Evolutionary conservation across 2,888 invertebrate species (phyloP).

Genomic region (Lutraria lutraria): DNA sequence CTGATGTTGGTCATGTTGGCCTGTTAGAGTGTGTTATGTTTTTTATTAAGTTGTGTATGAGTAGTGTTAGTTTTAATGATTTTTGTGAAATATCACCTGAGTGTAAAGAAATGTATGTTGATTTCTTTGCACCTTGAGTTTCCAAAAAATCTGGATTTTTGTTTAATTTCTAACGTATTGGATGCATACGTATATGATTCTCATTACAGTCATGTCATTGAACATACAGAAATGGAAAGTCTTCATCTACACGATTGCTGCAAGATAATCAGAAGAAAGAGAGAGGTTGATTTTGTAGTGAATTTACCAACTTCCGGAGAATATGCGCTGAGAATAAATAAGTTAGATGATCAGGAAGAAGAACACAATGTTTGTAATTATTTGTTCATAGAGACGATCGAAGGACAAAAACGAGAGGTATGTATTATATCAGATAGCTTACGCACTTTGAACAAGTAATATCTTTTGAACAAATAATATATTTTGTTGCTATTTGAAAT

Average conservation of each 20-base stretch:
- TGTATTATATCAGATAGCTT: neutral
- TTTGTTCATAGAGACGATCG: constrained; percentile 65
- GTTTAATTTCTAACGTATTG: no score
- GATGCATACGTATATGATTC: neutral
- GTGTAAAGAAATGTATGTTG: no score
- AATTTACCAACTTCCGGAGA: constrained; percentile 74
- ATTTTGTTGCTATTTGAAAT: no score
- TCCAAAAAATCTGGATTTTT: no score
- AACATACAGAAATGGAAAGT: constrained; percentile 35
- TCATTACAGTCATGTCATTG: constrained; percentile 56
- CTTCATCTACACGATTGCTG: constrained; percentile 52
- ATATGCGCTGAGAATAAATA: constrained; percentile 79
- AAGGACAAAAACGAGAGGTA: constrained; percentile 66
- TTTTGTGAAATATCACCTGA: no score
- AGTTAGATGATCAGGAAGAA: constrained; percentile 46
- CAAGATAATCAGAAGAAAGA: constrained; percentile 32
- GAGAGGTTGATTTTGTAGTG: constrained; percentile 63
- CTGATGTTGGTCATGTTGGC: no score
- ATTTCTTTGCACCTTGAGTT: no score
- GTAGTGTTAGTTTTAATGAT: no score
- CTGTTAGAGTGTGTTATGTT: no score
- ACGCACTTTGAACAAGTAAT: neutral
- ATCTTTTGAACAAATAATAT: no score
- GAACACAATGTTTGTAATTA: constrained; percentile 71
- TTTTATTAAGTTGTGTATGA: no score